Percentiles rank a stretch among this genome's conserved stretches.
Conservation (phyloP, 2,888 invertebrate genomes). For the Oligia latruncula region DNA sequence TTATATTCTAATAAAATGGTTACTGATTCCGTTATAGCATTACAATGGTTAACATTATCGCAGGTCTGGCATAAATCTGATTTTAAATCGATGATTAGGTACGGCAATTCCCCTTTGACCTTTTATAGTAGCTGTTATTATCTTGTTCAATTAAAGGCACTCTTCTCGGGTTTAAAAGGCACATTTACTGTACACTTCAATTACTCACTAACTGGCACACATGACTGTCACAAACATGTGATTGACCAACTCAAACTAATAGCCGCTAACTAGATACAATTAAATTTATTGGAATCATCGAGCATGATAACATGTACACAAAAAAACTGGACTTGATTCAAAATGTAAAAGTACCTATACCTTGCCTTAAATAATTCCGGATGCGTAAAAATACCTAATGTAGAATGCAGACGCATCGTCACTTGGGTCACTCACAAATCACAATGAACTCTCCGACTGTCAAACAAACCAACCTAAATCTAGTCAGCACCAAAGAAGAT, state of each 20-base stretch:
- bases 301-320: background rate
- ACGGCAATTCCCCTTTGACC: background rate
- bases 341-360: background rate
- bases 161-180: background rate
- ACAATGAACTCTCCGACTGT: background rate
- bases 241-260: too few relatives aligned
- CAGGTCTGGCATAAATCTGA: slow-evolving; percentile 5
- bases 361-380: background rate
- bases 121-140: background rate
- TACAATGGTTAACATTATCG: slow-evolving; percentile 26
- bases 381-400: background rate
- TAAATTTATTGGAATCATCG: too few relatives aligned
- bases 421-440: background rate
- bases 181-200: background rate
- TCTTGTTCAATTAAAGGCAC: background rate
- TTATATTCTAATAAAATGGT: slow-evolving; percentile 38
- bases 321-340: too few relatives aligned
- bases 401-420: background rate
- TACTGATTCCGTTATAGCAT: slow-evolving; percentile 8
- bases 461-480: slow-evolving; percentile 2
- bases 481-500: slow-evolving; percentile 31
- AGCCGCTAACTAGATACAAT: too few relatives aligned
- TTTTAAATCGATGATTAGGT: slow-evolving; percentile 6
- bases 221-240: too few relatives aligned
- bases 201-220: background rate